phyloP scores from a whole-genome alignment of 2,797 vertebrate species.

The Setipinna tenuifilis region DNA sequence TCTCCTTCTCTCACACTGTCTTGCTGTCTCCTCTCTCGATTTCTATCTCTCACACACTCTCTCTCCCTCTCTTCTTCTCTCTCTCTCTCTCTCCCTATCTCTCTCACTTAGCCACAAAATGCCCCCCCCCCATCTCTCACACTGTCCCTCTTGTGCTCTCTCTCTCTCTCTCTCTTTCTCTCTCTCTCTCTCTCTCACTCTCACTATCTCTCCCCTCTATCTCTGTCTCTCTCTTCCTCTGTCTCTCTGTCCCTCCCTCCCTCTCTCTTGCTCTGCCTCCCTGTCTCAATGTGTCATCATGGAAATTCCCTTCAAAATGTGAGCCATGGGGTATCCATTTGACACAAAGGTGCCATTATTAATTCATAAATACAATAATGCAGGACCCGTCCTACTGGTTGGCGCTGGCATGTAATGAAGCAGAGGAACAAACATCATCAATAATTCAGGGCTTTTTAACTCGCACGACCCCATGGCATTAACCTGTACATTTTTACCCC shows the following conservation, averaged over 20 bases:
- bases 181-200: background rate
- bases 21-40: too few species aligned
- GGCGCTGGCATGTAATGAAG: background rate
- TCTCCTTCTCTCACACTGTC: background rate
- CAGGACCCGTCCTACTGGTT: background rate
- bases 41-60: background rate
- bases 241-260: background rate
- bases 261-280: background rate
- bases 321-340: background rate
- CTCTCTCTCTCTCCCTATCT: too few species aligned
- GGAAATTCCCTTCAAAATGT: background rate
- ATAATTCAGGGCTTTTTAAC: background rate
- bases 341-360: background rate
- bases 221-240: background rate
- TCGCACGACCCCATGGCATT: background rate
- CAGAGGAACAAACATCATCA: background rate
- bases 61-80: background rate
- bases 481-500: background rate
- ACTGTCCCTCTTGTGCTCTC: background rate
- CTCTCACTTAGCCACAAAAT: background rate
- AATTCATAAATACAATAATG: background rate
- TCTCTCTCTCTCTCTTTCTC: slow-evolving; percentile 13
- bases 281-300: background rate
- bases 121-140: background rate
- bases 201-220: background rate